Evolutionary conservation across 2,888 invertebrate genomes (phyloP).

Genomic region (Escarpia spicata): DNA sequence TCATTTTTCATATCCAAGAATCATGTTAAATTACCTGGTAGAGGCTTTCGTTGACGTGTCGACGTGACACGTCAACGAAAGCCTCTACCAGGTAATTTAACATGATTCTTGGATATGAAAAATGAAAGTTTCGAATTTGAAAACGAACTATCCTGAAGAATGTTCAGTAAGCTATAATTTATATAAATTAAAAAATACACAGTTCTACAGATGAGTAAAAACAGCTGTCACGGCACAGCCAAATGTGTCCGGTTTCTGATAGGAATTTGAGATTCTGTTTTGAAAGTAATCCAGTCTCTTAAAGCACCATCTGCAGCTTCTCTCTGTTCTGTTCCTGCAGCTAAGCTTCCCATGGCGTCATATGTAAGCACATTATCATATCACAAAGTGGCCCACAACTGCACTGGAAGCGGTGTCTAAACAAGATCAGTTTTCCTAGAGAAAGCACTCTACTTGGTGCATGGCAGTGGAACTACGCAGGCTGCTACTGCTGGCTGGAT

Average conservation of each 20-base stretch:
- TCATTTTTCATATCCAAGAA: too few species aligned
- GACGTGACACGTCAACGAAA: too few species aligned
- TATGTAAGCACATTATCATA: constrained; percentile 12
- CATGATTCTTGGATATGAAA: too few species aligned
- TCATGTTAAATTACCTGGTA: too few species aligned
- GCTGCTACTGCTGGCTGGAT: background rate
- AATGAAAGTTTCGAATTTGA: too few species aligned
- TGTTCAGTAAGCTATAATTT: too few species aligned
- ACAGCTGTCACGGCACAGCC: background rate
- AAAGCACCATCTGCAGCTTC: background rate
- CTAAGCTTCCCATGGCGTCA: background rate
- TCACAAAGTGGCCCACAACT: background rate
- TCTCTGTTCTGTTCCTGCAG: background rate
- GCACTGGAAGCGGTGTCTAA: background rate
- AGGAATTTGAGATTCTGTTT: background rate
- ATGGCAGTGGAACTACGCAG: background rate
- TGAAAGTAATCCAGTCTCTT: background rate
- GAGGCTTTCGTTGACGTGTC: too few species aligned
- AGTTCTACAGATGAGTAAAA: too few species aligned
- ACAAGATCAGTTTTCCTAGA: background rate
- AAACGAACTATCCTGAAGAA: too few species aligned
- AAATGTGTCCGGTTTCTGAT: background rate
- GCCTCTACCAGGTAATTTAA: too few species aligned
- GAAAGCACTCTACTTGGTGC: background rate
- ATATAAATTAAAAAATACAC: too few species aligned